Conservation (phyloP, 2,797 vertebrate species). For the Nasua narica region DNA sequence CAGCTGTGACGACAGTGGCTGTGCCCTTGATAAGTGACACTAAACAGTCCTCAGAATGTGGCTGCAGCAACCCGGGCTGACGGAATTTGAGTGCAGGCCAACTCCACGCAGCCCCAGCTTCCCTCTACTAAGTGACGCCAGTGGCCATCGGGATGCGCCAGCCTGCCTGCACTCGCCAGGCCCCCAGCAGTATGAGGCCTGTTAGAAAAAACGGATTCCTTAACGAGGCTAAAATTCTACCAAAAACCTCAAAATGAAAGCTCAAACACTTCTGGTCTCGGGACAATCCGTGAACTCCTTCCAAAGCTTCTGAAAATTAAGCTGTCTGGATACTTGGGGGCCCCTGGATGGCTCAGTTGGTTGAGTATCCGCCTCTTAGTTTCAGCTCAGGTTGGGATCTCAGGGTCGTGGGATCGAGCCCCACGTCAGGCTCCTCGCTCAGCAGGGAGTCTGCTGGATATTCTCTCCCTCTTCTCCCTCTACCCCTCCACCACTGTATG, state of each 20-base stretch:
- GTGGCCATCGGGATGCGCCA: fast-evolving
- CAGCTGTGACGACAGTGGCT: fast-evolving
- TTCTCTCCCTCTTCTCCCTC: not conserved
- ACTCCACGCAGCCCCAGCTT: fast-evolving
- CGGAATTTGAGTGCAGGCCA: fast-evolving
- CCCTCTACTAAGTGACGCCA: not conserved
- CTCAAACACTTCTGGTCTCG: not conserved
- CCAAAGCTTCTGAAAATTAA: not conserved
- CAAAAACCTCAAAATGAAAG: not conserved
- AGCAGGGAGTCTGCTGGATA: not conserved
- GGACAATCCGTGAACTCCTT: not conserved
- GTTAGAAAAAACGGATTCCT: not conserved
- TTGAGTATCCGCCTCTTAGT: not conserved
- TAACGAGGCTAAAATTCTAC: not conserved
- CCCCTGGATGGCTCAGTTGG: not conserved
- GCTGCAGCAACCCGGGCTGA: not conserved
- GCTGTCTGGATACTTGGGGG: not conserved
- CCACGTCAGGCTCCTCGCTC: not conserved
- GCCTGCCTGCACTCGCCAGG: not conserved
- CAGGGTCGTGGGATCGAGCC: not conserved
- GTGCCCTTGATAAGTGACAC: fast-evolving
- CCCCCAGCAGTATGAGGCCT: fast-evolving
- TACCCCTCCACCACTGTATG: not conserved
- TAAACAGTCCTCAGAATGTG: fast-evolving
- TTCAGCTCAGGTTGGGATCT: not conserved